These are phyloP conservation scores for Dimorphilus gyrociliatus DNA, from an alignment of 2,888 invertebrate genomes.

Conservation along the genomic window DNA sequence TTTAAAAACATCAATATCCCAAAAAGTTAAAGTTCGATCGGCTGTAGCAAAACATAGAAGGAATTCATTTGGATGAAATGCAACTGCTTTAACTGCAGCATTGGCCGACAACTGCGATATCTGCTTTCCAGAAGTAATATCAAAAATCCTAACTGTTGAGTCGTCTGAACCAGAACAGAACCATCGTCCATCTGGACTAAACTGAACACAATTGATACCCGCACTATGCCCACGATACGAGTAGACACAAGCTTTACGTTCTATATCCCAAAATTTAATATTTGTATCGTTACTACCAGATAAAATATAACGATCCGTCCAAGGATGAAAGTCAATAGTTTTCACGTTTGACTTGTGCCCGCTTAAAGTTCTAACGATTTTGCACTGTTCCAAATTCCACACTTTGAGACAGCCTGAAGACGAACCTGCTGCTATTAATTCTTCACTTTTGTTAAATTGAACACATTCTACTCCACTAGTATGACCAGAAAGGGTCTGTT, in stretches of 20 bases:
- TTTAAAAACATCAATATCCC: too few relatives aligned
- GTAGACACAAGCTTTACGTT: slow-evolving; percentile 81
- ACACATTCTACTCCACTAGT: slow-evolving; percentile 85
- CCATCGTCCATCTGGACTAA: slow-evolving; percentile 96
- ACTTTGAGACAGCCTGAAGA: slow-evolving; percentile 81
- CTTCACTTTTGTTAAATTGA: slow-evolving; percentile 80
- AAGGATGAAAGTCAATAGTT: slow-evolving; percentile 86
- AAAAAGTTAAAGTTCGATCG: too few relatives aligned
- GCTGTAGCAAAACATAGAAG: slow-evolving; percentile 72
- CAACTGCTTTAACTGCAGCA: slow-evolving; percentile 69
- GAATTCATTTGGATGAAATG: slow-evolving; percentile 92
- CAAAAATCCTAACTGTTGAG: slow-evolving; percentile 49
- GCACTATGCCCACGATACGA: slow-evolving; percentile 82
- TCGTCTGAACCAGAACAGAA: slow-evolving; percentile 89
- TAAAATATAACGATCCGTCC: slow-evolving; percentile 77
- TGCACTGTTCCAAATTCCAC: slow-evolving; percentile 87
- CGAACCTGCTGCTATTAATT: slow-evolving; percentile 74
- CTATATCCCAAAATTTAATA: slow-evolving; percentile 83
- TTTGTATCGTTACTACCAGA: slow-evolving; percentile 83
- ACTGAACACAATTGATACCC: slow-evolving; percentile 77
- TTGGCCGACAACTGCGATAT: too few relatives aligned
- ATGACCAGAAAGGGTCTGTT: slow-evolving; percentile 59
- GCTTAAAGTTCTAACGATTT: slow-evolving; percentile 70
- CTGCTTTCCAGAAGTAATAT: too few relatives aligned
- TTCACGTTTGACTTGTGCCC: slow-evolving; percentile 71